phyloP scores from a whole-genome alignment of 2,113 vertebrate genomes.

The Ictalurus furcatus region DNA sequence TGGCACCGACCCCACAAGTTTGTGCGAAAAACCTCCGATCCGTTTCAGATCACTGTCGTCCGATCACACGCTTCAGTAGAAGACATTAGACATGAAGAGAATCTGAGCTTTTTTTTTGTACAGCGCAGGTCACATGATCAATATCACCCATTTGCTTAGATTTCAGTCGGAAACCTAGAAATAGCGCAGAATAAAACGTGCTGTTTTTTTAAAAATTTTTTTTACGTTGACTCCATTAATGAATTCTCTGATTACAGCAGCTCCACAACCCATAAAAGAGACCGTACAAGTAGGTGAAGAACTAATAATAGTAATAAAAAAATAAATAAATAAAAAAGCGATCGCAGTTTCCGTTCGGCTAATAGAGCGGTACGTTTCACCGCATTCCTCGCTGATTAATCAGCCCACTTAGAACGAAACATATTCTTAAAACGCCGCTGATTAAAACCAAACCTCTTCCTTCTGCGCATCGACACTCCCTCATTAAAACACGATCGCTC shows the following conservation, averaged over 20 bases:
- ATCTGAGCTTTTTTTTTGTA: no score
- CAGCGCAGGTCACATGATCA: no score
- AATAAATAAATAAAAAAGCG: neutral
- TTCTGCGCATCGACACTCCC: constrained; percentile 3
- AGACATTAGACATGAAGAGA: no score
- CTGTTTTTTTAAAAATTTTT: no score
- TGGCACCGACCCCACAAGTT: no score
- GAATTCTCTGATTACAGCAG: neutral
- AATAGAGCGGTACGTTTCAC: neutral
- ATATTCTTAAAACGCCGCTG: neutral
- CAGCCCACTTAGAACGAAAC: constrained; percentile 24
- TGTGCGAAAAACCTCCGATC: no score
- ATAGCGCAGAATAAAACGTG: no score
- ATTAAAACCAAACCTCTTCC: constrained; percentile 29
- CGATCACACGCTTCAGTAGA: no score
- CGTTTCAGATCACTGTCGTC: no score
- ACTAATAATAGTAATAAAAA: neutral
- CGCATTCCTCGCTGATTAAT: neutral
- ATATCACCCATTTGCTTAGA: no score
- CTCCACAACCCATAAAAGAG: neutral
- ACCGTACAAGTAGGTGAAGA: neutral
- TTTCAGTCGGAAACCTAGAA: no score
- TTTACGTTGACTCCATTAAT: neutral
- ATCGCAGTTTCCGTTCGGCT: neutral
- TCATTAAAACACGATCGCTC: constrained; percentile 33